Evolutionary conservation across 2,888 invertebrate species (phyloP).

Genomic region (Congeria kusceri): DNA sequence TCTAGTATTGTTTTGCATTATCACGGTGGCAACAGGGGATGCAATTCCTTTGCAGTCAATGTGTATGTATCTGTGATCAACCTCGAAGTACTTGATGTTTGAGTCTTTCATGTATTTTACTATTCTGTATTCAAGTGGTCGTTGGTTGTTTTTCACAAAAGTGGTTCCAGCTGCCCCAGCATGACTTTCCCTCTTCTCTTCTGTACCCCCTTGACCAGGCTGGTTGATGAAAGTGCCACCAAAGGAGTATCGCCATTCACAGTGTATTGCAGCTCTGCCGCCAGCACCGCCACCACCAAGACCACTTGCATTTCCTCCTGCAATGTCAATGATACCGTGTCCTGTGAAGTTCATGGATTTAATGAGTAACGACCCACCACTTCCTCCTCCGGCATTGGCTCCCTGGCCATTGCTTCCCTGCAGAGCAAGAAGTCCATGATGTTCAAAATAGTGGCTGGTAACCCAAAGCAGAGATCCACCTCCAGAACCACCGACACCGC

Average conservation of each 20-base stretch:
- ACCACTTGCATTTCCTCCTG: constrained; percentile 72
- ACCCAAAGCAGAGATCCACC: constrained; percentile 75
- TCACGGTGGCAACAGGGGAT: constrained; percentile 71
- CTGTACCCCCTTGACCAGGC: constrained; percentile 66
- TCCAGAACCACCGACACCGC: constrained; percentile 71
- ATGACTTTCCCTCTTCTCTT: constrained; percentile 31
- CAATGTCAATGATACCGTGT: constrained; percentile 75
- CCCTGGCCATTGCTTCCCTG: constrained; percentile 69
- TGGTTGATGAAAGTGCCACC: constrained; percentile 72
- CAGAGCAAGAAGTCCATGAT: constrained; percentile 72
- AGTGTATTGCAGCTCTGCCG: constrained; percentile 74
- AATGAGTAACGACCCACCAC: constrained; percentile 75
- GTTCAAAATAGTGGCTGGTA: constrained; percentile 72
- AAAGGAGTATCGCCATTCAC: constrained; percentile 72
- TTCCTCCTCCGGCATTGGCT: constrained; percentile 73
- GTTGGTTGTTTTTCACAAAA: constrained; percentile 75
- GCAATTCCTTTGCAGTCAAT: constrained; percentile 71
- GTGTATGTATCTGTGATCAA: constrained; percentile 71
- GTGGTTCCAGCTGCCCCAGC: constrained; percentile 78
- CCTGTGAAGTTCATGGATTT: constrained; percentile 76
- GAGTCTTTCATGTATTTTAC: constrained; percentile 69
- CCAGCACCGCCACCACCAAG: constrained; percentile 74
- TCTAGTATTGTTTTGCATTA: constrained; percentile 70
- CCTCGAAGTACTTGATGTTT: constrained; percentile 74
- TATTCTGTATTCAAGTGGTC: constrained; percentile 74